Evolutionary conservation across 2,113 vertebrate species (phyloP).

Genomic region (Candoia aspera): DNA sequence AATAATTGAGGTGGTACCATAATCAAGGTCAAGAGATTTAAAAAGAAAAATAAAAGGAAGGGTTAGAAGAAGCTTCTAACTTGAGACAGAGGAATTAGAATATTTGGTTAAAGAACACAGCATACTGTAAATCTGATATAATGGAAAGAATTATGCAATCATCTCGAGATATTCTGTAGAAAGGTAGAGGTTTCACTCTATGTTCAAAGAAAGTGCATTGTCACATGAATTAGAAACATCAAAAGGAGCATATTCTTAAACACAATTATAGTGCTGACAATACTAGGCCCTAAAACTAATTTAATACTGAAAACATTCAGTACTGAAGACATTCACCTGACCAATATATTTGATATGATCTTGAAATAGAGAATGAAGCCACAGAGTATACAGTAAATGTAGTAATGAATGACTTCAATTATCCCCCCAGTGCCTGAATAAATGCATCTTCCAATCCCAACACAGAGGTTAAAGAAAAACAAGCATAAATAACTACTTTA

Average conservation of each 20-base stretch:
- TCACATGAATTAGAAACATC: background rate
- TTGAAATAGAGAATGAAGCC: background rate
- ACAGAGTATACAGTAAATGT: background rate
- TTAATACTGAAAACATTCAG: background rate
- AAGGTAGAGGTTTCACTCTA: background rate
- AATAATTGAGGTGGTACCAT: background rate
- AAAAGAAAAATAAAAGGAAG: background rate
- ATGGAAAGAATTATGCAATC: background rate
- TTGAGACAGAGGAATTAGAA: background rate
- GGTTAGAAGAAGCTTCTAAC: background rate
- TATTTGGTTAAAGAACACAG: background rate
- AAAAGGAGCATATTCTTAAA: background rate
- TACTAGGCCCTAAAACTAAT: background rate
- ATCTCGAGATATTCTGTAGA: background rate
- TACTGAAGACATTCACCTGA: background rate
- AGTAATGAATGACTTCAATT: background rate
- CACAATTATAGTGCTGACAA: background rate
- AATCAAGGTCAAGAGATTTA: background rate
- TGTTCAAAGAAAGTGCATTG: background rate
- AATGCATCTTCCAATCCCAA: background rate
- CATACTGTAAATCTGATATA: background rate
- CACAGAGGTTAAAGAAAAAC: background rate
- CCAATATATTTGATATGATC: background rate
- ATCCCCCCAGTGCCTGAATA: background rate
- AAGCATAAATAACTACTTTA: background rate